Percentiles rank a stretch among this genome's conserved stretches.
These are phyloP conservation scores for Anoncus sp. DNA, from an alignment of 2,888 invertebrate species.

Conservation along the genomic window DNA sequence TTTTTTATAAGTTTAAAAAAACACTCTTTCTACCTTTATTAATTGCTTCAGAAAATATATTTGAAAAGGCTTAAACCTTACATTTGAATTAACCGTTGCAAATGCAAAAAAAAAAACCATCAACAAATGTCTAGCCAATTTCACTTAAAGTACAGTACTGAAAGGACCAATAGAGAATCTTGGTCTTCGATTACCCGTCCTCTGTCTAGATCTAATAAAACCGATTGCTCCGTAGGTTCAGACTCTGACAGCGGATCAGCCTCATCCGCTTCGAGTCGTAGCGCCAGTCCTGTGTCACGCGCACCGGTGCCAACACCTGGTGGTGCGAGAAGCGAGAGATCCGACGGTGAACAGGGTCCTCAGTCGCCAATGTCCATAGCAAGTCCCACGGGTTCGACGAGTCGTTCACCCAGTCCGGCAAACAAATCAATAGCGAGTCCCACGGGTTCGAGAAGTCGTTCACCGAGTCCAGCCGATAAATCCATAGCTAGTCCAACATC, in stretches of 20 bases:
- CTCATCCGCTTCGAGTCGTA: conserved; percentile 81
- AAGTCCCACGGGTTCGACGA: conserved; percentile 71
- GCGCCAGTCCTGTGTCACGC: conserved; percentile 81
- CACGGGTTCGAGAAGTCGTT: conserved; percentile 73
- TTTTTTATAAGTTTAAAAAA: no score
- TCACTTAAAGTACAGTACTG: no score
- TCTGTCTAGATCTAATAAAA: not conserved
- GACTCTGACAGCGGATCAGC: conserved; percentile 84
- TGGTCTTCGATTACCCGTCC: not conserved
- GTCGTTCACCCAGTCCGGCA: conserved; percentile 73
- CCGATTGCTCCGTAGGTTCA: conserved; percentile 76
- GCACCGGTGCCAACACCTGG: conserved; percentile 83
- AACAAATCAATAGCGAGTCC: conserved; percentile 72
- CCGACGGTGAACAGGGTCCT: conserved; percentile 73
- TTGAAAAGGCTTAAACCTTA: no score
- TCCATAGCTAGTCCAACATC: conserved; percentile 71
- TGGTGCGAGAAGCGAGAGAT: conserved; percentile 72
- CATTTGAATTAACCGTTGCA: no score
- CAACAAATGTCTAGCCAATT: no score
- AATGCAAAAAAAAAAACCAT: no score
- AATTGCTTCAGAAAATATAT: no score
- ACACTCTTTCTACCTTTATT: no score
- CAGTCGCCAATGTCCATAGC: conserved; percentile 69
- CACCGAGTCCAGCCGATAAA: conserved; percentile 73
- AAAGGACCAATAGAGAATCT: not conserved